A percentile compares a stretch with the other conserved stretches of the same genome.
These are phyloP conservation scores for Scrobipalpa costella DNA, from an alignment of 2,888 invertebrate species.

Conservation along the genomic window DNA sequence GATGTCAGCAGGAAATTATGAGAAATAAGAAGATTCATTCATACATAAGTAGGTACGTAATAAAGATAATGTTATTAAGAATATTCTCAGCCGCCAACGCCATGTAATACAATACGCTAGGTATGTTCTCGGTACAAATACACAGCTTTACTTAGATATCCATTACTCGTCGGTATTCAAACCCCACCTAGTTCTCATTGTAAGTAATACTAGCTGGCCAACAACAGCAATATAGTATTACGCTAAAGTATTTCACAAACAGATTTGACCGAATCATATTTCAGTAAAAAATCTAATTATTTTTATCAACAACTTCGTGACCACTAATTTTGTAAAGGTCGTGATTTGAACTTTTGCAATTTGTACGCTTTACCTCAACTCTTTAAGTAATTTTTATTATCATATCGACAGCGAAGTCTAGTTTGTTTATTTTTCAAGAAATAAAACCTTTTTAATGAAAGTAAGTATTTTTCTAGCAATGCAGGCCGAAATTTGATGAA, in stretches of 20 bases:
- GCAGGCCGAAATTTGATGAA: too few species aligned
- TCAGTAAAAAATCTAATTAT: constrained; percentile 35
- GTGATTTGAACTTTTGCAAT: constrained; percentile 66
- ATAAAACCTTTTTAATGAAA: too few species aligned
- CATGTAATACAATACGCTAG: background rate
- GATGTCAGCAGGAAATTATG: too few species aligned
- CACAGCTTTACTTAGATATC: constrained; percentile 25
- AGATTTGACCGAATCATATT: constrained; percentile 32
- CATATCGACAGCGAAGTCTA: background rate
- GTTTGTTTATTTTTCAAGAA: too few species aligned
- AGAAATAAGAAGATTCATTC: too few species aligned
- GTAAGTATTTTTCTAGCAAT: too few species aligned
- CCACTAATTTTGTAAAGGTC: constrained; percentile 51
- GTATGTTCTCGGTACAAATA: background rate
- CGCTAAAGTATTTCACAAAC: constrained; percentile 35
- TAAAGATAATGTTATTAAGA: too few species aligned
- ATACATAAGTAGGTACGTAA: too few species aligned
- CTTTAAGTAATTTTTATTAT: constrained; percentile 32
- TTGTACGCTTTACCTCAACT: constrained; percentile 52
- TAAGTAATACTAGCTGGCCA: constrained; percentile 34
- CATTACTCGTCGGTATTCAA: constrained; percentile 44
- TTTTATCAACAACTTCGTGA: constrained; percentile 48
- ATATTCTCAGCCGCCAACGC: too few species aligned
- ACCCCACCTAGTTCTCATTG: constrained; percentile 56
- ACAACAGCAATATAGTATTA: constrained; percentile 37